A percentile compares a stretch with the other conserved stretches of the same genome.
phyloP scores from a whole-genome alignment of 2,888 invertebrate species.

The Cinara cedri region DNA sequence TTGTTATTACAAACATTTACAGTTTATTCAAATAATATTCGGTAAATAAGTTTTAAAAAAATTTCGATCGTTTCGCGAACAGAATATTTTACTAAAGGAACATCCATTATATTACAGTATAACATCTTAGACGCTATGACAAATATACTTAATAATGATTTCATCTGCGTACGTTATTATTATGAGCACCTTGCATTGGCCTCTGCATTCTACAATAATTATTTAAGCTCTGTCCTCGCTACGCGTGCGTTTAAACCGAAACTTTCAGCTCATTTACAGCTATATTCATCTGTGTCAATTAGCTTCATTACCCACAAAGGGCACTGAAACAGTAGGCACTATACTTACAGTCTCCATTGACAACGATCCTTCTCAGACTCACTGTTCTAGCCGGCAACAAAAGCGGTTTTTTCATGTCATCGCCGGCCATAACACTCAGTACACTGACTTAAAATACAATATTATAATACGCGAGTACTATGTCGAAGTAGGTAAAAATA shows the following conservation, averaged over 20 bases:
- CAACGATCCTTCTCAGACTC: conserved; percentile 58
- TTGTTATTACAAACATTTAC: not conserved
- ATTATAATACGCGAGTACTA: not conserved
- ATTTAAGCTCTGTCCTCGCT: conserved; percentile 24
- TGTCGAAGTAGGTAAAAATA: not conserved
- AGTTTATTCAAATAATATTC: too few species aligned
- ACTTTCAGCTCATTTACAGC: conserved; percentile 25
- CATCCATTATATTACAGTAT: not conserved
- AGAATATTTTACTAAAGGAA: not conserved
- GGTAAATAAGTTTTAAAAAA: too few species aligned
- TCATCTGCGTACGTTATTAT: not conserved
- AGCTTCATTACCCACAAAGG: conserved; percentile 18
- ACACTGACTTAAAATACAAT: conserved; percentile 6
- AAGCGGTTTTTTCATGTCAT: conserved; percentile 57
- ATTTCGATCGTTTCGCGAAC: not conserved
- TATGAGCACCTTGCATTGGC: conserved; percentile 2
- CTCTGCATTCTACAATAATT: not conserved
- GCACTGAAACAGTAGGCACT: not conserved
- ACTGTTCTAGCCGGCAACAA: conserved; percentile 60
- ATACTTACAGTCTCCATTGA: conserved; percentile 45
- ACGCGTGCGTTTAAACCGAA: not conserved
- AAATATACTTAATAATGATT: conserved; percentile 19
- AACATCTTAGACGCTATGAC: not conserved
- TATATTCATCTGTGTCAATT: conserved; percentile 28
- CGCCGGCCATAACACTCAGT: conserved; percentile 37